Evolutionary conservation across 1,140 invertebrate genomes (phyloP).

Genomic region (Berghia stephanieae): DNA sequence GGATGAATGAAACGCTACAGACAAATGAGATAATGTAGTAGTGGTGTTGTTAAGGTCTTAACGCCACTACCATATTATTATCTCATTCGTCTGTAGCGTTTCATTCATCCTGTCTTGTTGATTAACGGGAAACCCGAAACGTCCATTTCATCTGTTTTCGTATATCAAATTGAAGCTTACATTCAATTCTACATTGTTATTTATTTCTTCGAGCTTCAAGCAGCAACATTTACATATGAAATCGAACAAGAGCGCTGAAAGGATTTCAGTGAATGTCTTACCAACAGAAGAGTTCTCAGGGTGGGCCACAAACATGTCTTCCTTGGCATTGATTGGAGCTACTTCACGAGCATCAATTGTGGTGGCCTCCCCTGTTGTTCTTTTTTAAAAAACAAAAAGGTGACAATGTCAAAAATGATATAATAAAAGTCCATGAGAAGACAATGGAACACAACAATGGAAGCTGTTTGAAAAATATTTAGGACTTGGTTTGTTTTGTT

Average conservation of each 20-base stretch:
- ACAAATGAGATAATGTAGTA: too few relatives aligned
- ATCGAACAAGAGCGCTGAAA: neutral
- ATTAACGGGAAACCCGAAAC: too few relatives aligned
- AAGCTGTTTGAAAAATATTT: neutral
- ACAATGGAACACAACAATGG: neutral
- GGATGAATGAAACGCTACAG: too few relatives aligned
- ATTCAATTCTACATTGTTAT: too few relatives aligned
- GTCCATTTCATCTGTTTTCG: too few relatives aligned
- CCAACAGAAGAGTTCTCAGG: constrained; percentile 32
- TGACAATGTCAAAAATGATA: neutral
- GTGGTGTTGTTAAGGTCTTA: neutral
- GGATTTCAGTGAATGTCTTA: constrained; percentile 22
- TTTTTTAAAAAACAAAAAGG: constrained; percentile 8
- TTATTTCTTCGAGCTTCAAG: too few relatives aligned
- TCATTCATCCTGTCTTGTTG: too few relatives aligned
- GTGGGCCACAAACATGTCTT: constrained; percentile 55
- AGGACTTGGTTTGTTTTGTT: too few relatives aligned
- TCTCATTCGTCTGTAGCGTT: too few relatives aligned
- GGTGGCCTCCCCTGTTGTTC: constrained; percentile 35
- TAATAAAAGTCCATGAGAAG: neutral
- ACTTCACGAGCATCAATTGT: constrained; percentile 57
- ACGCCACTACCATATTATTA: neutral
- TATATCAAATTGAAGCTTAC: too few relatives aligned
- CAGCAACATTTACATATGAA: neutral
- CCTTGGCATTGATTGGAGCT: constrained; percentile 56